Base-by-base conservation (phyloP, 2,797 vertebrate species). In the Darevskia mixta region DNA sequence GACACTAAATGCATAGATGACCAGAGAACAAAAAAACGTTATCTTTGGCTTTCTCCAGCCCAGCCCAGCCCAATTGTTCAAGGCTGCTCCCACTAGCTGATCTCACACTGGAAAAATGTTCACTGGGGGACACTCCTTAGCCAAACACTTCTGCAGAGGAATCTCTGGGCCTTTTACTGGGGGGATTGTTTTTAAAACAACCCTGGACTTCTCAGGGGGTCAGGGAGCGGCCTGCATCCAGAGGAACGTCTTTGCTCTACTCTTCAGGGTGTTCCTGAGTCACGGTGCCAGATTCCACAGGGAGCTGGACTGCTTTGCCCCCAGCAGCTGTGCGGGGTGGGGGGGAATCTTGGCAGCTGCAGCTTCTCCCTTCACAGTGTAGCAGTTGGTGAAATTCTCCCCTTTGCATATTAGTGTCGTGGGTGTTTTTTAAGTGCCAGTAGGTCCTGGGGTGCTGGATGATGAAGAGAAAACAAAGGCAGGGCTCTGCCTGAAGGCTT, bases 231-330 rank as follows among this genome's bases (percentile, higher is more conserved):
- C 25, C 64, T n/a, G 38, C 61, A 4, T n/a, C 6, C 32, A 61
- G 13, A 64, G 8, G 1, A 76, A 27, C 58, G 18, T 49, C 71
- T 61, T 27, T 25, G 0, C 87, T 89, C 0, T 0, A n/a, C 0
- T 64, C 89, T 87, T 87, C 89, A 91, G 18, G 90, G 87, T 86
- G 86, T 35, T 72, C 69, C 32, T 1, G 0, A 18, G 43, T 27
- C 29, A 8, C 2, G 79, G 58, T 93, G 88, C 89, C 41, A 0
- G 90, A 93, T 92, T 92, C 89, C 92, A 91, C 86, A 90, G 41
- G 78, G 86, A 87, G 80, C 85, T 38, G 1, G 6, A 82, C 88
- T 84, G 9, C 1, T 87, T 90, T 87, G 93, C 90, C 90, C 91
- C 41, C 78, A 45, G 23, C 43, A n/a, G 20, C 5, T 29, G 27